phyloP scores from a whole-genome alignment of 1,140 invertebrate species.

The Bactericera cockerelli region DNA sequence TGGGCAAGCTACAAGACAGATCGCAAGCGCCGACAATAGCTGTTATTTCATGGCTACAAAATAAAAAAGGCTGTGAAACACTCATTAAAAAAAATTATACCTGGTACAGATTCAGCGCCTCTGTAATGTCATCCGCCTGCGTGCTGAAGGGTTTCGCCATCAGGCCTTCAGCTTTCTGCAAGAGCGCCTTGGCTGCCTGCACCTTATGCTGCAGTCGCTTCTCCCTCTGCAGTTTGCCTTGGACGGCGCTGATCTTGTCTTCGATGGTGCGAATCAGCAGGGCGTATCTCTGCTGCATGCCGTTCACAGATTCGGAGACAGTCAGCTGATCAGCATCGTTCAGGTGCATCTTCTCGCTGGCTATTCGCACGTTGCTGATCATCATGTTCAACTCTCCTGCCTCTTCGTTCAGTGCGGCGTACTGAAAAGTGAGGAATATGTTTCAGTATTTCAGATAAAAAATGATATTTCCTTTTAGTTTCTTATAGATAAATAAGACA shows the following conservation, averaged over 20 bases:
- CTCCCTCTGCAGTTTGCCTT: constrained; percentile 58
- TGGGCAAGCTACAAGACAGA: too few species aligned
- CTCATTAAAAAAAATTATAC: too few species aligned
- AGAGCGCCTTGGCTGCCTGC: constrained; percentile 59
- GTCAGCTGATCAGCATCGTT: constrained; percentile 69
- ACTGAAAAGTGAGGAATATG: constrained; percentile 35
- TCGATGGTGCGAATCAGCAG: constrained; percentile 55
- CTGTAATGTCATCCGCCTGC: constrained; percentile 67
- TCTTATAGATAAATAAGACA: too few species aligned
- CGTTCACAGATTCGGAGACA: constrained; percentile 58
- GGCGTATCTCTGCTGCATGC: constrained; percentile 56
- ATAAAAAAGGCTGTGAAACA: too few species aligned
- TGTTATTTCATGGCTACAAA: too few species aligned
- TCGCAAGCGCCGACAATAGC: too few species aligned
- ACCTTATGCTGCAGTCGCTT: constrained; percentile 59
- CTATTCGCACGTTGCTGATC: constrained; percentile 55
- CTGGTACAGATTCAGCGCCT: constrained; percentile 58
- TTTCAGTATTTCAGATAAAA: too few species aligned
- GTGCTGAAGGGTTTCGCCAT: constrained; percentile 70
- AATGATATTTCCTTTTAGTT: too few species aligned
- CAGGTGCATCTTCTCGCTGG: constrained; percentile 66
- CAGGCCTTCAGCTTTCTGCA: constrained; percentile 64
- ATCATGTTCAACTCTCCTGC: constrained; percentile 48
- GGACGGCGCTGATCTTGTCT: constrained; percentile 51
- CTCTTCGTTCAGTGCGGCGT: constrained; percentile 60